These are phyloP conservation scores for Neoascia interrupta DNA, from an alignment of 2,888 invertebrate genomes.

Conservation along the genomic window DNA sequence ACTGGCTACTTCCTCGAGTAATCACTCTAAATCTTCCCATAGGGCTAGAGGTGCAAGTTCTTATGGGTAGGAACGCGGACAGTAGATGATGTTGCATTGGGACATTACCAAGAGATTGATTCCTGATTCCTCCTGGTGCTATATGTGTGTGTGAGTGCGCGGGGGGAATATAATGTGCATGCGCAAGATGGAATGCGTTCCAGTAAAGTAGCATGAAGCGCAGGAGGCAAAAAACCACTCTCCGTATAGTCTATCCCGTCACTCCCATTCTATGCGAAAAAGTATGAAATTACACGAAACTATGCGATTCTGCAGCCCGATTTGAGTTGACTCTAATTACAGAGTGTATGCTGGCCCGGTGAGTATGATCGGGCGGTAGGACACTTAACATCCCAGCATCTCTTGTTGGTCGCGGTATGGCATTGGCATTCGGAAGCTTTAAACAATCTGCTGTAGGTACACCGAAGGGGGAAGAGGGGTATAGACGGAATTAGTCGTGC, in stretches of 20 bases:
- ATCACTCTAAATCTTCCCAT: slow-evolving; percentile 58
- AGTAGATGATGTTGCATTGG: slow-evolving; percentile 47
- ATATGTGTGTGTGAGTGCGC: background rate
- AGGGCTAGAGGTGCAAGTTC: slow-evolving; percentile 31
- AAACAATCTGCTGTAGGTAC: slow-evolving; percentile 57
- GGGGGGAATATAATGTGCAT: slow-evolving; percentile 1
- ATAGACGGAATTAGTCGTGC: slow-evolving; percentile 67
- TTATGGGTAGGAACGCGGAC: slow-evolving; percentile 19
- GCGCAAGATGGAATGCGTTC: slow-evolving; percentile 53
- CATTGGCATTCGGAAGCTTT: slow-evolving; percentile 68
- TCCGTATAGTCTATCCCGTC: slow-evolving; percentile 6
- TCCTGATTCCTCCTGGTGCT: slow-evolving; percentile 46
- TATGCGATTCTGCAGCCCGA: slow-evolving; percentile 64
- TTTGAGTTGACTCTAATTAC: slow-evolving; percentile 69
- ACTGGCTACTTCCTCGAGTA: slow-evolving; percentile 58
- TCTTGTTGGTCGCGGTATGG: background rate
- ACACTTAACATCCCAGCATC: slow-evolving; percentile 45
- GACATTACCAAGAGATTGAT: slow-evolving; percentile 69
- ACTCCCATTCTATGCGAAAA: slow-evolving; percentile 35
- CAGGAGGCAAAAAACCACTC: slow-evolving; percentile 1
- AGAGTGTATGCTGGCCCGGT: slow-evolving; percentile 43
- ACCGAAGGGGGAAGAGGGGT: slow-evolving; percentile 7
- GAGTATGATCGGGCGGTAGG: slow-evolving; percentile 43
- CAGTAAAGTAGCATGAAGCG: slow-evolving; percentile 55
- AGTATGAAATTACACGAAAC: slow-evolving; percentile 66